Evolutionary conservation across 2,888 invertebrate species (phyloP).

Genomic region (Acanthopleura granulata): DNA sequence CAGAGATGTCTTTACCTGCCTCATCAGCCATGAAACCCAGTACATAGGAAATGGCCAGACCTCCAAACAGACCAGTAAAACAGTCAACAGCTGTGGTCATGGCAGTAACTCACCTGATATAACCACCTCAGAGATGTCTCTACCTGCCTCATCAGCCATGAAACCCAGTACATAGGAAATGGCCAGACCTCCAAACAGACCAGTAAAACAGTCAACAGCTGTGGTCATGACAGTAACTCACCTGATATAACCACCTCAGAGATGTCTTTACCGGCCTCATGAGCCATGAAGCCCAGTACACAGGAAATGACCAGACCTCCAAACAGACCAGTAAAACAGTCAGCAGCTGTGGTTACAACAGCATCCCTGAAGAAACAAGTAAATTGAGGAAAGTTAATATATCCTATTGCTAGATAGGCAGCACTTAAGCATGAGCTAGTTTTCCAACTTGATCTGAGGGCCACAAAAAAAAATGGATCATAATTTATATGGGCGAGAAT

Average conservation of each 20-base stretch:
- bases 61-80: conserved; percentile 57
- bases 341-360: conserved; percentile 51
- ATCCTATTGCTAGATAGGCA: too few species aligned
- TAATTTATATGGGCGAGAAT: too few species aligned
- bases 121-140: conserved; percentile 61
- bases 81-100: conserved; percentile 49
- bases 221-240: conserved; percentile 40
- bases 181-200: conserved; percentile 60
- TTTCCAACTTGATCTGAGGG: too few species aligned
- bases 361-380: conserved; percentile 46
- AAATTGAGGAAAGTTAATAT: conserved; percentile 14
- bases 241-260: conserved; percentile 64
- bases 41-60: conserved; percentile 59
- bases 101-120: conserved; percentile 54
- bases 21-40: conserved; percentile 74
- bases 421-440: too few species aligned
- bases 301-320: conserved; percentile 62
- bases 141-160: conserved; percentile 62
- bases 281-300: conserved; percentile 74
- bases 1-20: conserved; percentile 53
- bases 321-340: conserved; percentile 54
- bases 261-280: conserved; percentile 55
- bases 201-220: conserved; percentile 51
- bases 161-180: conserved; percentile 74
- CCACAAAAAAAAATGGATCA: too few species aligned